Evolutionary conservation across 2,888 invertebrate species (phyloP).

Genomic region (Epistrophella euchroma): DNA sequence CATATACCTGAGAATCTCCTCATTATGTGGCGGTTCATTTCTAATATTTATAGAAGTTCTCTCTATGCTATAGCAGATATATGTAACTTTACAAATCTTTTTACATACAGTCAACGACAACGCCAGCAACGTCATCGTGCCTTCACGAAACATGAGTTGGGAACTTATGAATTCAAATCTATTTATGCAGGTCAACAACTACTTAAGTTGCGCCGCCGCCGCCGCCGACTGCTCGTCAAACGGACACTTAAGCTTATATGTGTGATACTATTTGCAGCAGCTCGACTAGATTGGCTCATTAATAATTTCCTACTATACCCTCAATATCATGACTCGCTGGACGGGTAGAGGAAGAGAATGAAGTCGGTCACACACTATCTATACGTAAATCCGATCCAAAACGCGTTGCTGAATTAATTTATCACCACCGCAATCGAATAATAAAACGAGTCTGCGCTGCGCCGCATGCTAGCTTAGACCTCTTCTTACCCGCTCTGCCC

Average conservation of each 20-base stretch:
- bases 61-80: too few relatives aligned
- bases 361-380: slow-evolving; percentile 68
- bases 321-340: slow-evolving; percentile 25
- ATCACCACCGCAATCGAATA: slow-evolving; percentile 77
- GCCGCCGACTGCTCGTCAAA: slow-evolving; percentile 50
- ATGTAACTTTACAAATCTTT: slow-evolving; percentile 2
- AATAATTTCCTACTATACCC: slow-evolving; percentile 52
- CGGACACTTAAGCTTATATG: slow-evolving; percentile 32
- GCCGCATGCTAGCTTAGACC: slow-evolving; percentile 59
- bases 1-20: slow-evolving; percentile 44
- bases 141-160: slow-evolving; percentile 14
- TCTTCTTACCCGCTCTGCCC: slow-evolving; percentile 35
- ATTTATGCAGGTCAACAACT: slow-evolving; percentile 72
- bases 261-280: slow-evolving; percentile 63
- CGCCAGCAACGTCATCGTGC: not conserved
- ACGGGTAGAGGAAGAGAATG: slow-evolving; percentile 47
- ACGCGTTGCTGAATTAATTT: slow-evolving; percentile 83
- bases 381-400: slow-evolving; percentile 66
- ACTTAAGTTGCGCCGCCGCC: slow-evolving; percentile 58
- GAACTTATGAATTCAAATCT: slow-evolving; percentile 59
- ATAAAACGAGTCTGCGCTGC: slow-evolving; percentile 73
- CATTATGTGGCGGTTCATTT: slow-evolving; percentile 33
- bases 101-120: not conserved
- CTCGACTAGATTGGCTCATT: slow-evolving; percentile 61
- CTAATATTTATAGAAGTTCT: not conserved